Evolutionary conservation across 35 echinoderm and acorn worm genomes (phyloP).

Genomic region (Anneissia japonica): DNA sequence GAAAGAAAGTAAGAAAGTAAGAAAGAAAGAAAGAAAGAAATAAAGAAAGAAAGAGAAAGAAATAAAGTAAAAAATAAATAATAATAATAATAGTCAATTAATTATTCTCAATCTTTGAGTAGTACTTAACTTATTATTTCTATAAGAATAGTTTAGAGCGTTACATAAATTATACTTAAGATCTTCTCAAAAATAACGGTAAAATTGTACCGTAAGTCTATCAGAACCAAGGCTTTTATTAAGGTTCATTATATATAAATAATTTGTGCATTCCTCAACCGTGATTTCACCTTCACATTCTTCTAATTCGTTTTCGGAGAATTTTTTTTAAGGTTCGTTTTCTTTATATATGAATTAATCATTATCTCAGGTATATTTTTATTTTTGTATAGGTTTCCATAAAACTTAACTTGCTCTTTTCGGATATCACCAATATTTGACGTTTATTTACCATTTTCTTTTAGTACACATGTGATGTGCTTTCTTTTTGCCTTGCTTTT

Average conservation of each 20-base stretch:
- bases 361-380: not conserved
- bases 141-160: not conserved
- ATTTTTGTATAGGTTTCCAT: not conserved
- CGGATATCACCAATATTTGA: not conserved
- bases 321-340: not conserved
- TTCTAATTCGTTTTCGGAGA: not conserved
- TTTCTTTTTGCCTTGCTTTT: not conserved
- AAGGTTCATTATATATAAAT: not conserved
- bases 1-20: too few species aligned
- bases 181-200: not conserved
- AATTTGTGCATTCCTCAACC: not conserved
- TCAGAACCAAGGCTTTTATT: not conserved
- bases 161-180: not conserved
- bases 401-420: not conserved
- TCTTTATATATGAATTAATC: not conserved
- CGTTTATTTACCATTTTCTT: not conserved
- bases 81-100: not conserved
- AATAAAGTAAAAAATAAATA: too few species aligned
- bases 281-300: not conserved
- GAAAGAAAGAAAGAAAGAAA: too few species aligned
- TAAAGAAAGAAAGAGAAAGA: too few species aligned
- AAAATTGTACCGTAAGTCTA: not conserved
- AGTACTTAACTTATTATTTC: not conserved
- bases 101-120: not conserved
- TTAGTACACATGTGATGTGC: not conserved